Base-by-base conservation (phyloP, 2,888 invertebrate species). In the Drosophila ustulata region DNA sequence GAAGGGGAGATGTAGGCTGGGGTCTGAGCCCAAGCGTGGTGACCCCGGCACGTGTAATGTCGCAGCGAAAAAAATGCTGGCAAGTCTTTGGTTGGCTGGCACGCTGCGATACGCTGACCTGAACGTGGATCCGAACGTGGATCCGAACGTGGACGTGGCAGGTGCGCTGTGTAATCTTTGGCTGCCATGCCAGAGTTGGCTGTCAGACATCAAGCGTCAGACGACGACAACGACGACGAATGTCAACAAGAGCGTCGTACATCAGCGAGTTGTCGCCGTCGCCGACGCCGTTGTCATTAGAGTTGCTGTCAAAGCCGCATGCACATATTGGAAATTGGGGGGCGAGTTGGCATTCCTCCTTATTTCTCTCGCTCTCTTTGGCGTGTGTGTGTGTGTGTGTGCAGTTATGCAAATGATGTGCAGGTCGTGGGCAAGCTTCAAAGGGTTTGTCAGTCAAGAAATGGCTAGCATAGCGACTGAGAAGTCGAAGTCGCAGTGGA, bases 121-220 rank as follows among this genome's bases (percentile, higher is more conserved):
- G 49, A 25, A 49, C n/a, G 1, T 39, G 39, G 6, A 18, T 9
- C 4, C 4, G 49, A 25, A 49, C n/a, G 1, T 39, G 39, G 6
- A 18, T 9, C 4, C 4, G 3, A 9, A 34, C 1, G n/a, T 37
- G 32, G 32, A 63, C 56, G 52, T 64, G 75, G 53, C 79, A 84
- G 82, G 72, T 84, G 85, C 13, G 55, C 53, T 70, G 67, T 75
- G 79, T 59, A 87, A 82, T 73, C 79, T 57, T 71, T 65, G 66
- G 52, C 41, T 59, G 66, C 50, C 61, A 56, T n/a, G 47, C 30
- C 64, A 52, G 37, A 41, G 78, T 55, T 52, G 56, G 50, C 70
- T 68, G 67, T 51, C 68, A 57, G 47, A 30, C 58, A 41, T 58
- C 71, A 61, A 28, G 11, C n/a, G n/a, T 46, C 55, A 56, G 46